Evolutionary conservation across 1,140 invertebrate species (phyloP), one percentile per base, ranked within the genome.

Genomic region (Drosophila prosaltans): DNA sequence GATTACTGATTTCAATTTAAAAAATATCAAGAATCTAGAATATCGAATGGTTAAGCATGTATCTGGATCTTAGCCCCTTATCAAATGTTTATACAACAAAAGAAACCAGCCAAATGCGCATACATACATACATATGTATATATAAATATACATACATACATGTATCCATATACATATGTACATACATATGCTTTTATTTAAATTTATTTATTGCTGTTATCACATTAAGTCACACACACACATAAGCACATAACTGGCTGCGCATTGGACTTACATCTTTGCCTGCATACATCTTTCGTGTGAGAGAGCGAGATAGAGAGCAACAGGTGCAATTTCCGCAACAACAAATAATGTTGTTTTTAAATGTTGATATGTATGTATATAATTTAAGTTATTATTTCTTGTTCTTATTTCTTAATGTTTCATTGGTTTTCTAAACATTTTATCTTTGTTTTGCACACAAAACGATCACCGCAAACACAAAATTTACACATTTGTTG

Each of bases 211-310:
- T 51, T 21, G 45, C 30, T 51, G 7, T 64, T 51, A 51, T 36
- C 16, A 64, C 36, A 30, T 64, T 8, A 16, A 26, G 4, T 30
- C 45, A 11, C 43, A 59, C 28, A 55, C 32, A 48, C 21, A 64
- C 11, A 10, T 41, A 51, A 10, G 24, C 43, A 60, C 40, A 51
- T 28, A 61, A 24, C 26, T 74, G 79, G 69, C 41, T 86, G 82
- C 83, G 83, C 83, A 54, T 45, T 61, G 43, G 61, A 88, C 82
- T 82, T 88, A 88, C 83, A 69, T 68, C 11, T 73, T 73, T 77
- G 51, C 8, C 65, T 10, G 69, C 45, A 54, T 67, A 60, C 81
- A 81, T 83, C 32, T 74, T 65, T 67, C 57, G 32, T 41, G 10
- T n/a, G 7, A 10, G 24, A 36, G 16, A 69, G 16, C 65, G 30